These are phyloP conservation scores for Porites australiensis DNA, from an alignment of 64 coral and sea anemone species.

Conservation along the genomic window DNA sequence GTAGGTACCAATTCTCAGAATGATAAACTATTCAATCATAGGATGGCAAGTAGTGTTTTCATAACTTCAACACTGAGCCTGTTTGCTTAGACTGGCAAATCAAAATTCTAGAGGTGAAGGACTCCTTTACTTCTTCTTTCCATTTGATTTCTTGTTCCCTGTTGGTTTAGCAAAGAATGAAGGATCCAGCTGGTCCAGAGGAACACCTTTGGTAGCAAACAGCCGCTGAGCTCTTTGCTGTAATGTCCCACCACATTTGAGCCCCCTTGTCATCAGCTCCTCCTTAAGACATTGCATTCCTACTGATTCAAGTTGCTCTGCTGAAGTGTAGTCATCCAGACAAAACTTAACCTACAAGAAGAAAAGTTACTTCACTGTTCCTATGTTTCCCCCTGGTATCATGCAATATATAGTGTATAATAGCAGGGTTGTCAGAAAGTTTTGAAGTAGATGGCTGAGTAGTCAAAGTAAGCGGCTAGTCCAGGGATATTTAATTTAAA, in stretches of 20 bases:
- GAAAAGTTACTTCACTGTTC: background rate
- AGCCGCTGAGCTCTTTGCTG: constrained; percentile 95
- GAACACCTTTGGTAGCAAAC: constrained; percentile 85
- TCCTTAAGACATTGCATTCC: constrained; percentile 85
- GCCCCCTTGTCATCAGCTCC: constrained; percentile 76
- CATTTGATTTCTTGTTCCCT: constrained; percentile 60
- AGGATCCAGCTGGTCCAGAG: constrained; percentile 81
- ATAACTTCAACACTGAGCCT: too few relatives aligned
- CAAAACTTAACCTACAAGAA: constrained; percentile 30
- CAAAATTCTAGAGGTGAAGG: background rate
- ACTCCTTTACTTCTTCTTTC: constrained; percentile 35
- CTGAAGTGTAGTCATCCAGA: constrained; percentile 72
- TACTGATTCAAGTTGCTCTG: constrained; percentile 69
- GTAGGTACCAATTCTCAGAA: too few relatives aligned
- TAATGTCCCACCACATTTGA: constrained; percentile 97
- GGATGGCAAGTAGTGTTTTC: too few relatives aligned
- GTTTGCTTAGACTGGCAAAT: too few relatives aligned
- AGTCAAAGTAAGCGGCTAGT: too few relatives aligned
- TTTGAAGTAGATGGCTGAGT: too few relatives aligned
- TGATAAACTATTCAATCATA: too few relatives aligned
- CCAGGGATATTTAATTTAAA: too few relatives aligned
- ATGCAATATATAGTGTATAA: too few relatives aligned
- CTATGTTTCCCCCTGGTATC: too few relatives aligned
- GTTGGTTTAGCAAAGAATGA: constrained; percentile 82
- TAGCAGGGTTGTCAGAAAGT: too few relatives aligned